A percentile compares a stretch with the other conserved stretches of the same genome.
Evolutionary conservation across 2,113 vertebrate species (phyloP).

Genomic region (Chamaetylas fuelleborni): DNA sequence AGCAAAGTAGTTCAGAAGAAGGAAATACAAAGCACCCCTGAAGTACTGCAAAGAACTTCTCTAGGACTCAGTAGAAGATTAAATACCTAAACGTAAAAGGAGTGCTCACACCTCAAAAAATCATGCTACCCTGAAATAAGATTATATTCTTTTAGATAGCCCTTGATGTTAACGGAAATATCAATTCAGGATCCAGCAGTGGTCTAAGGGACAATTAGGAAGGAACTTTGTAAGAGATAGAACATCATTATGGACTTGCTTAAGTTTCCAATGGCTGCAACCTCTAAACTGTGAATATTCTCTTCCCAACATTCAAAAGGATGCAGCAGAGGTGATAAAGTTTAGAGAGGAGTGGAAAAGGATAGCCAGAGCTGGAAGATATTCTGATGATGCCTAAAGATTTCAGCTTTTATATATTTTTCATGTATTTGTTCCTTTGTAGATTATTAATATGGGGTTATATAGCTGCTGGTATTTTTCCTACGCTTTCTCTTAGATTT

Average conservation of each 20-base stretch:
- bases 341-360: not conserved
- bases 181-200: not conserved
- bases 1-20: not conserved
- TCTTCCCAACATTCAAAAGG: not conserved
- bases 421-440: not conserved
- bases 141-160: not conserved
- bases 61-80: not conserved
- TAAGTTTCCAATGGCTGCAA: not conserved
- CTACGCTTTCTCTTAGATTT: not conserved
- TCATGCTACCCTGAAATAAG: not conserved
- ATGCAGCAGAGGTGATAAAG: not conserved
- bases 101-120: not conserved
- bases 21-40: not conserved
- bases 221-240: not conserved
- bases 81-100: not conserved
- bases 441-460: not conserved
- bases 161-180: not conserved
- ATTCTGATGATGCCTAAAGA: not conserved
- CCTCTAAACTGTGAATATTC: not conserved
- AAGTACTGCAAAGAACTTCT: not conserved
- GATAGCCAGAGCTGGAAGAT: not conserved
- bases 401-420: not conserved
- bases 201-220: not conserved
- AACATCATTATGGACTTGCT: not conserved
- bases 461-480: not conserved